Evolutionary conservation across 2,113 vertebrate species (phyloP).

Genomic region (Stictonetta naevosa): DNA sequence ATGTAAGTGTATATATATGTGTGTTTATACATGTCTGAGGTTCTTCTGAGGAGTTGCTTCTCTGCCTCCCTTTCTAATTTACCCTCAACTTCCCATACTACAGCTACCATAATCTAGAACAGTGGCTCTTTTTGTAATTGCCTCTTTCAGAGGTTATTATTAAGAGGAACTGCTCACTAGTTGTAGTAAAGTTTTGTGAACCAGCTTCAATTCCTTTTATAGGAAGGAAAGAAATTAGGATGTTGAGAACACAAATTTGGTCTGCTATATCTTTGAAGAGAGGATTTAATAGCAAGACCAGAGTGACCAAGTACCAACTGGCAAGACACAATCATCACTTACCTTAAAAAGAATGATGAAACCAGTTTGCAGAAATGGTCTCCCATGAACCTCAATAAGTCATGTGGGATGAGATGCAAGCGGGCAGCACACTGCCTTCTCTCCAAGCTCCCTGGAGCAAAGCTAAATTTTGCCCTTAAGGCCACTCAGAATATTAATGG

Average conservation of each 20-base stretch:
- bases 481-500: neutral
- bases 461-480: neutral
- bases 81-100: neutral
- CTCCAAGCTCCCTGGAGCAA: neutral
- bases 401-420: neutral
- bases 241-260: neutral
- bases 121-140: neutral
- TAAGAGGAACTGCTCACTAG: neutral
- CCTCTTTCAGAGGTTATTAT: neutral
- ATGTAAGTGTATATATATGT: fast-evolving
- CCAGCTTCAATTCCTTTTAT: neutral
- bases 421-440: neutral
- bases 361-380: neutral
- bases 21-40: neutral
- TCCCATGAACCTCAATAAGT: neutral
- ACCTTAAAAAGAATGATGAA: neutral
- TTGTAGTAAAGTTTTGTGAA: neutral
- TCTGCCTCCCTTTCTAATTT: neutral
- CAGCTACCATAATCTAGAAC: neutral
- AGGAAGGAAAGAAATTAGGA: neutral
- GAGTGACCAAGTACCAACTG: neutral
- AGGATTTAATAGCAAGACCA: neutral
- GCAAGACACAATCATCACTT: neutral
- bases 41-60: neutral
- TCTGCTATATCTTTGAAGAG: neutral